phyloP scores from a whole-genome alignment of 1,140 invertebrate species.

The Pseudomyrmex gracilis region DNA sequence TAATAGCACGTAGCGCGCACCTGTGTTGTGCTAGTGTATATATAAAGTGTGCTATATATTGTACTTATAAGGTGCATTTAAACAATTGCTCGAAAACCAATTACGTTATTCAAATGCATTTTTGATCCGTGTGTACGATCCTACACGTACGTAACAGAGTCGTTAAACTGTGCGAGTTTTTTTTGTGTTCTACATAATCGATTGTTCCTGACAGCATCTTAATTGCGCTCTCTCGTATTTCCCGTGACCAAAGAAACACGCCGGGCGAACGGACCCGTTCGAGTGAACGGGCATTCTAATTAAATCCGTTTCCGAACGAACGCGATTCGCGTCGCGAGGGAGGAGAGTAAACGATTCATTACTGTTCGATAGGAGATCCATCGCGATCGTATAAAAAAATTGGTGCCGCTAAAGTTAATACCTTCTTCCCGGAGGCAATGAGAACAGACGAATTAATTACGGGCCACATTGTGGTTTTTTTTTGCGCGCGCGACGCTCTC shows the following conservation, averaged over 20 bases:
- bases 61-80: too few relatives aligned
- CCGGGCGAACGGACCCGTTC: neutral
- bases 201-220: slow-evolving; percentile 33
- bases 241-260: neutral
- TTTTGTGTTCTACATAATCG: slow-evolving; percentile 35
- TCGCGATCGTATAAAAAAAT: neutral
- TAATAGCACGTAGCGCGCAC: too few relatives aligned
- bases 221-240: slow-evolving; percentile 31
- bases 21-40: too few relatives aligned
- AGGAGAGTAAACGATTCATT: slow-evolving; percentile 32
- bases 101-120: neutral
- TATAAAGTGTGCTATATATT: too few relatives aligned
- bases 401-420: slow-evolving; percentile 8
- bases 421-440: neutral
- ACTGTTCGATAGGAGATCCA: slow-evolving; percentile 1
- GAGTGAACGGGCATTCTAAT: too few relatives aligned
- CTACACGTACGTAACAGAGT: neutral
- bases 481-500: neutral
- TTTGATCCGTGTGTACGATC: neutral
- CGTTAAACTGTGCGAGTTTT: neutral
- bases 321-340: neutral
- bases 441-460: slow-evolving; percentile 39
- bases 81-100: too few relatives aligned
- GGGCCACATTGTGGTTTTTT: neutral
- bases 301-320: slow-evolving; percentile 2